phyloP scores from a whole-genome alignment of 35 echinoderm and acorn worm species.

The Ophiothrix spiculata region DNA sequence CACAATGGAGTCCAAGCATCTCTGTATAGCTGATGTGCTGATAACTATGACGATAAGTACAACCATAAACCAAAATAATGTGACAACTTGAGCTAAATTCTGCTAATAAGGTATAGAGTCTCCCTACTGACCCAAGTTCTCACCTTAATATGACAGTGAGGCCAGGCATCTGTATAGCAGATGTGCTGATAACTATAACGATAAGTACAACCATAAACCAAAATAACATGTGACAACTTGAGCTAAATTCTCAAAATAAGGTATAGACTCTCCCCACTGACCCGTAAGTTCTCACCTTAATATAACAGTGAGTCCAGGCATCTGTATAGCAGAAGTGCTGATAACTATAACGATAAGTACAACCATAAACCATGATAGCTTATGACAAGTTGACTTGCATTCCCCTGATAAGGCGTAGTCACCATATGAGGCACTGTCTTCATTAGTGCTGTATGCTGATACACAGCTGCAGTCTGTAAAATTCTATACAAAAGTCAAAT shows the following conservation, averaged over 20 bases:
- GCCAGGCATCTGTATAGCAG: not conserved
- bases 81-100: no score
- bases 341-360: not conserved
- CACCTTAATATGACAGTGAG: not conserved
- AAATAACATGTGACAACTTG: no score
- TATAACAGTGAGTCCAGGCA: not conserved
- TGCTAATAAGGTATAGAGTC: no score
- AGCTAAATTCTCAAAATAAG: no score
- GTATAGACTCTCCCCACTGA: no score
- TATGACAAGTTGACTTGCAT: no score
- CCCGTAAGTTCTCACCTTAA: constrained; percentile 8
- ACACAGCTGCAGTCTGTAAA: no score
- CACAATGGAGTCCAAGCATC: not conserved
- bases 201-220: constrained; percentile 4
- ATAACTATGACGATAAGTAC: not conserved
- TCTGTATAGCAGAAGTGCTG: not conserved
- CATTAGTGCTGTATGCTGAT: no score
- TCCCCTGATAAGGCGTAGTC: no score
- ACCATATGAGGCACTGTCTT: no score
- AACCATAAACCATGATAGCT: not conserved
- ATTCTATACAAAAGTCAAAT: no score
- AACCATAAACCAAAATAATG: constrained; percentile 9
- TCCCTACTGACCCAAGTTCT: no score
- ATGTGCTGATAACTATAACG: not conserved
- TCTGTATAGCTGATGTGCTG: not conserved